phyloP scores from a whole-genome alignment of 2,888 invertebrate genomes.

The Resseliella maxima region DNA sequence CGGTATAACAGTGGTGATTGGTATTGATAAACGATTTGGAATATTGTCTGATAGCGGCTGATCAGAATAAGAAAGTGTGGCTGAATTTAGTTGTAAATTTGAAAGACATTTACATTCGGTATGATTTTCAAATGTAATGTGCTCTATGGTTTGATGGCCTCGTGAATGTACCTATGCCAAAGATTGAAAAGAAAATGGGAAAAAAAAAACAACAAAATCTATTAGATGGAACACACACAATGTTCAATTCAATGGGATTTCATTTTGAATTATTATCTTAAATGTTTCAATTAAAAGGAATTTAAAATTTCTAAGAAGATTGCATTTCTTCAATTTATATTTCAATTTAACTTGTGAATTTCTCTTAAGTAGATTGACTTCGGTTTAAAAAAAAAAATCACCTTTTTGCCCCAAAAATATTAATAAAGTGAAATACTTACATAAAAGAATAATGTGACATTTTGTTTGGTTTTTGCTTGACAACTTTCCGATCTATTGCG shows the following conservation, averaged over 20 bases:
- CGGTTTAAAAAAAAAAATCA: too few species aligned
- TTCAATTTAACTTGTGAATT: too few species aligned
- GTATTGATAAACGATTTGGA: too few species aligned
- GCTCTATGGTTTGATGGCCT: not conserved
- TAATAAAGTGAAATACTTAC: too few species aligned
- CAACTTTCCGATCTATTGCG: slow-evolving; percentile 77
- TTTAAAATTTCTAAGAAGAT: too few species aligned
- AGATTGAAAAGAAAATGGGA: not conserved
- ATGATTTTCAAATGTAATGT: not conserved
- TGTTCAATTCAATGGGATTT: too few species aligned
- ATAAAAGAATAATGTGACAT: not conserved
- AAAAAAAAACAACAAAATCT: not conserved
- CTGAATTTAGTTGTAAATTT: not conserved
- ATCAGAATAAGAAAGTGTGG: not conserved
- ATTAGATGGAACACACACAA: not conserved
- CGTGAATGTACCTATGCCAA: not conserved
- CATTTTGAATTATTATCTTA: too few species aligned
- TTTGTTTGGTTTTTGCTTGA: slow-evolving; percentile 57
- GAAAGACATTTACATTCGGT: not conserved
- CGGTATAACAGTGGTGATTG: not conserved
- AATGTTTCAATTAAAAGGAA: not conserved
- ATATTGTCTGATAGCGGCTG: not conserved
- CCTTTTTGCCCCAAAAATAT: too few species aligned
- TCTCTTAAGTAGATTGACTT: too few species aligned
- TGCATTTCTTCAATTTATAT: too few species aligned